A percentile compares a stretch with the other conserved stretches of the same genome.
phyloP scores from a whole-genome alignment of 2,888 invertebrate genomes.

The Syritta pipiens region DNA sequence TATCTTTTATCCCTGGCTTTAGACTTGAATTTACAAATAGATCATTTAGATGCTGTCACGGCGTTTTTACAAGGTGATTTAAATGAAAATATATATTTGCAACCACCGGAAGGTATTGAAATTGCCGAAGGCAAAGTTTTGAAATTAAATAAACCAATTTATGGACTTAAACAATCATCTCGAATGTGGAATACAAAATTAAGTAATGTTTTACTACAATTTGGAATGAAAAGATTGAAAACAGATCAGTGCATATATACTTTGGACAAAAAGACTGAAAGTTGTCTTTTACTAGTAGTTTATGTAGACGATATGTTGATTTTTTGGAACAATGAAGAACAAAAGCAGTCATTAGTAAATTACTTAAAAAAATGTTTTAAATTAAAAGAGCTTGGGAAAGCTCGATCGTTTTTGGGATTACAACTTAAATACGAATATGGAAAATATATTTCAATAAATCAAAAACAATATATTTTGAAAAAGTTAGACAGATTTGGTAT shows the following conservation, averaged over 20 bases:
- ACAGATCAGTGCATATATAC: background rate
- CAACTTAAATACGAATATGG: background rate
- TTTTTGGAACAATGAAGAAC: background rate
- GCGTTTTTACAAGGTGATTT: constrained; percentile 5
- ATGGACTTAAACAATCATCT: background rate
- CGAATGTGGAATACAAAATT: constrained; percentile 7
- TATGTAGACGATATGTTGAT: background rate
- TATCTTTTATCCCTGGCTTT: constrained; percentile 1
- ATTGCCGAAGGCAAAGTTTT: background rate
- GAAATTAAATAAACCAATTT: background rate
- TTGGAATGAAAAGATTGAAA: background rate
- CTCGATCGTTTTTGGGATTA: background rate
- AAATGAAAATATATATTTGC: background rate
- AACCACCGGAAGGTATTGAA: background rate
- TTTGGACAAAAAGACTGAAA: background rate
- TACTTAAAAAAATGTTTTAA: background rate
- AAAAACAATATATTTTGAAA: background rate
- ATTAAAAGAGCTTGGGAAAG: background rate
- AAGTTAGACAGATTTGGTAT: background rate
- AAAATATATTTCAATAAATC: background rate
- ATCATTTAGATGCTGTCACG: constrained; percentile 12
- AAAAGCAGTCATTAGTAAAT: background rate
- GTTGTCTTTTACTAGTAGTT: background rate
- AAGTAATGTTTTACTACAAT: background rate
- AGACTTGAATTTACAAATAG: background rate